Percentiles rank a stretch among this genome's conserved stretches.
Conservation (phyloP, 1,140 invertebrate species). For the Aplysia californica region DNA sequence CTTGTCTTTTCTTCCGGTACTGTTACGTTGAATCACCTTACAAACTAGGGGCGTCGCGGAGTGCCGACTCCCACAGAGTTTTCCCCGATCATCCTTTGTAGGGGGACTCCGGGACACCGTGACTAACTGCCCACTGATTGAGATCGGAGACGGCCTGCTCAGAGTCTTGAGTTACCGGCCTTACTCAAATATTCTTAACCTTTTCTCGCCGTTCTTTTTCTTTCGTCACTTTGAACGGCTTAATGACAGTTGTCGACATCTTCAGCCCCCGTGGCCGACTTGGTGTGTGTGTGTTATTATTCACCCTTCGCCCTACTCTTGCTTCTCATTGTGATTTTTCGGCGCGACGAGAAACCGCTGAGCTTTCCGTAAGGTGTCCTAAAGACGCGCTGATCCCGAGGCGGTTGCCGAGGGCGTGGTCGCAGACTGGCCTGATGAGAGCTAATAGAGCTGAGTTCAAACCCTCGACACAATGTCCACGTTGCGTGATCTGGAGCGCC, state of each 20-base stretch:
- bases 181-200: constrained; percentile 1
- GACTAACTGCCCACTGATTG: constrained; percentile 11
- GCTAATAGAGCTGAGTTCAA: too few relatives aligned
- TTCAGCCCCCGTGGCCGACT: neutral
- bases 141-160: neutral
- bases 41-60: too few relatives aligned
- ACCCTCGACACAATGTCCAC: too few relatives aligned
- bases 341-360: neutral
- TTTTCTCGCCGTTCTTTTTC: neutral
- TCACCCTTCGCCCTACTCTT: constrained; percentile 9
- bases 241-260: neutral
- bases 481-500: too few relatives aligned
- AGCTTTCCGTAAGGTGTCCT: neutral
- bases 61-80: too few relatives aligned
- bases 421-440: neutral
- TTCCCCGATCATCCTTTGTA: too few relatives aligned
- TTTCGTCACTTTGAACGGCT: neutral
- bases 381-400: neutral
- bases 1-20: too few relatives aligned
- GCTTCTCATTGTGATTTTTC: neutral
- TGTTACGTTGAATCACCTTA: too few relatives aligned
- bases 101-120: neutral
- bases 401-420: neutral
- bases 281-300: too few relatives aligned
- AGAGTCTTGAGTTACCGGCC: neutral